A percentile compares a stretch with the other conserved stretches of the same genome.
phyloP scores from a whole-genome alignment of 35 echinoderm and acorn worm genomes.

The Amphiura filiformis region DNA sequence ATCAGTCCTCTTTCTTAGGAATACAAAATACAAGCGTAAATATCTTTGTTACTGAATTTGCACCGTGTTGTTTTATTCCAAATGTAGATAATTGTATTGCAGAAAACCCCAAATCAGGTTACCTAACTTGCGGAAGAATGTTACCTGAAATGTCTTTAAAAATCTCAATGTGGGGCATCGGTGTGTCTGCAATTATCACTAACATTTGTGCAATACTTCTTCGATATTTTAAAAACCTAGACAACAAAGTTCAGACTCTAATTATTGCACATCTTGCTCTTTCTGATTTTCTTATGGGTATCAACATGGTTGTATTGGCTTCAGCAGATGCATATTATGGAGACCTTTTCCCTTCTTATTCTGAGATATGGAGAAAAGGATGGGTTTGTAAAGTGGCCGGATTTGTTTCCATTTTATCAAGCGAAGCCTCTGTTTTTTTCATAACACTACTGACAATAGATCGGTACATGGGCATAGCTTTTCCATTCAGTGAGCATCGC shows the following conservation, averaged over 20 bases:
- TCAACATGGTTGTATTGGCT: conserved; percentile 19
- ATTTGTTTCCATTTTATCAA: conserved; percentile 20
- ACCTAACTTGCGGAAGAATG: conserved; percentile 17
- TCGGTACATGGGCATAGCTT: neutral
- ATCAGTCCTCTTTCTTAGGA: neutral
- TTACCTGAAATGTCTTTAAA: neutral
- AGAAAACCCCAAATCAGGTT: neutral
- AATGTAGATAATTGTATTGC: neutral
- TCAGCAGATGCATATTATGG: conserved; percentile 18
- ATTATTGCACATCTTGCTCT: conserved; percentile 13
- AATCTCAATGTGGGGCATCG: conserved; percentile 30
- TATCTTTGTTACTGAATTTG: neutral
- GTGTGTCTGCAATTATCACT: conserved; percentile 19
- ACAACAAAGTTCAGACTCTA: neutral
- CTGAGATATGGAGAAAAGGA: neutral
- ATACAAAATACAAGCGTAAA: neutral
- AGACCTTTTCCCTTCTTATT: neutral
- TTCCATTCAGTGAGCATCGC: neutral
- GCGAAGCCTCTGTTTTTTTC: conserved; percentile 28
- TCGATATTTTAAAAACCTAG: neutral
- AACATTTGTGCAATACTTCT: neutral
- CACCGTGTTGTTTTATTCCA: neutral
- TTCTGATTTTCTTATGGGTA: conserved; percentile 31
- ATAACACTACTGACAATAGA: conserved; percentile 13
- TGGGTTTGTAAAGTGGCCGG: neutral